Base-by-base conservation (phyloP, 2,113 vertebrate species). In the Ammodytes dubius region DNA sequence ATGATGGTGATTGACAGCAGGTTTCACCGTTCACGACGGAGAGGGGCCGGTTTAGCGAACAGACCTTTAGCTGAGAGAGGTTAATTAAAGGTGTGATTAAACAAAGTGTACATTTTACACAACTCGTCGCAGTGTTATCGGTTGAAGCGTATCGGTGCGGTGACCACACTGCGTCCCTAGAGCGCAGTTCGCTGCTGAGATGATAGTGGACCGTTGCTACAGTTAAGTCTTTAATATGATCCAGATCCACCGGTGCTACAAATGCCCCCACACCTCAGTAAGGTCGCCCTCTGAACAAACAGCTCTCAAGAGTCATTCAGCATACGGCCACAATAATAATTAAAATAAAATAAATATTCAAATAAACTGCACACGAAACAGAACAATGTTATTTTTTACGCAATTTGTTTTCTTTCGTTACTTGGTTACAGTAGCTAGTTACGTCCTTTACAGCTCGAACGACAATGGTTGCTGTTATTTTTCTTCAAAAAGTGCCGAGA, bases 1-100 rank as follows among this genome's bases (percentile, higher is more conserved):
- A 49, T 65, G 79, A 74, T 27, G 81, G 54, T 87, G 88, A 91
- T 69, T 86, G 85, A 81, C 88, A 82, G 89, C 70, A 14, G 60
- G 47, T 15, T 46, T 79, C 68, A 58, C 61, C 71, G 68, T 61
- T 80, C 81, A 80, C 19, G 59, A 58, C 7, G 7, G 64, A 58
- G 73, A 68, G 58, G 27, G 53, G 85, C 50, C 27, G 61, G 71
- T 63, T 72, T 49, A 43, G 3, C n/a, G n/a, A 40, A 2, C 27
- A 5, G 27, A 6, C 52, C 37, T 37, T 19, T 1, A 56, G 7
- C 7, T 7, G 56, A 7, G 14, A 7, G 7, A 19, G 11, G 49
- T 47, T 5, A 60, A 58, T 52, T 61, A 14, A 5, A 45, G 7
- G 71, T 46, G 10, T 19, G 39, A 15, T 42, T 15, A 19, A 53